Percentiles rank a stretch among this genome's conserved stretches.
Evolutionary conservation across 2,113 vertebrate species (phyloP).

Genomic region (Penelope pileata): DNA sequence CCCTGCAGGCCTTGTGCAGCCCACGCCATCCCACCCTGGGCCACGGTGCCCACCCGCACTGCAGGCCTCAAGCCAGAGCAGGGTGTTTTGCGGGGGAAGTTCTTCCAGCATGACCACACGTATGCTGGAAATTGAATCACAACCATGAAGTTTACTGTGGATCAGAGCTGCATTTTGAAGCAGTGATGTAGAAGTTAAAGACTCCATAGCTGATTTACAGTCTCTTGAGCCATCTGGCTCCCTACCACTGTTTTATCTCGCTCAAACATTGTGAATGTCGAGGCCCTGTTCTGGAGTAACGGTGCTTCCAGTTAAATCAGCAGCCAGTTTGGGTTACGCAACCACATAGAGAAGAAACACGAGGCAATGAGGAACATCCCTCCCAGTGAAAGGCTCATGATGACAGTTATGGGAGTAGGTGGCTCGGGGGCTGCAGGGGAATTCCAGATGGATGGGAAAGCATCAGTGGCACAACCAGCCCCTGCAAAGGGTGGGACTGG

Average conservation of each 20-base stretch:
- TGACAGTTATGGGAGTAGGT: constrained; percentile 21
- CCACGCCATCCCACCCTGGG: not conserved
- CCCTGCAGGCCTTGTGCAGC: not conserved
- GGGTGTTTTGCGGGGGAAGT: not conserved
- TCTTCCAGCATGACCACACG: not conserved
- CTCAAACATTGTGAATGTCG: not conserved
- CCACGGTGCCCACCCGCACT: not conserved
- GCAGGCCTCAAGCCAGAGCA: not conserved
- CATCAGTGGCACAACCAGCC: not conserved
- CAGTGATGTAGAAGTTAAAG: not conserved
- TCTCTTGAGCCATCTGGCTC: constrained; percentile 33
- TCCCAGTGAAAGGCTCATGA: constrained; percentile 15
- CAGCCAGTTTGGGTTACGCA: not conserved
- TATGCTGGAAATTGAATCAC: not conserved
- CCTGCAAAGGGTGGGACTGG: not conserved
- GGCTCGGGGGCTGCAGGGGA: constrained; percentile 16
- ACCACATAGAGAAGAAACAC: not conserved
- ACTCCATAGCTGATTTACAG: not conserved
- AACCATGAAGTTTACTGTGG: not conserved
- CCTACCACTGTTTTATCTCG: not conserved
- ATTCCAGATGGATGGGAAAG: constrained; percentile 57
- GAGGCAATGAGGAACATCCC: not conserved
- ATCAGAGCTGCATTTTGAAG: constrained; percentile 13
- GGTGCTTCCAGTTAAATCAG: not conserved
- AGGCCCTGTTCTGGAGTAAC: not conserved